Base-by-base conservation (phyloP, 2,113 vertebrate genomes). In the Oncorhynchus mykiss region DNA sequence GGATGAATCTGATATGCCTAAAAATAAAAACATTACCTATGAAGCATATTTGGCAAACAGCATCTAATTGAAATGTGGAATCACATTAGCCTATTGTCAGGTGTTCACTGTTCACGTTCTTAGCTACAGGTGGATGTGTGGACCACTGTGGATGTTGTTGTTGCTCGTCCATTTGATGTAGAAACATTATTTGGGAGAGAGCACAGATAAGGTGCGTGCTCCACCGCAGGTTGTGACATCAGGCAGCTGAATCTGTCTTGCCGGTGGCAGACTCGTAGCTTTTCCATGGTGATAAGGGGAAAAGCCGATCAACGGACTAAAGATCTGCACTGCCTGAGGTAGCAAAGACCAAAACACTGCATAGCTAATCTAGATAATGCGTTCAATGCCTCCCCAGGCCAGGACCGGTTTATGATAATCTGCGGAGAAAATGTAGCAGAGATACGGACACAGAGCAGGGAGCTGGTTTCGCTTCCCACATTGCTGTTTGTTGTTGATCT, bases 281-380 rank as follows among this genome's bases (percentile, higher is more conserved):
- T 68, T 68, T 68, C 24, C 67, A 20, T 34, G 14, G 16, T 34
- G 29, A 39, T 68, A 39, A 39, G 31, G 31, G n/a, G 67, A 68
- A 45, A 68, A 68, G 67, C 67, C 31, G 67, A 68, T 68, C 67
- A 68, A 68, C 31, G 4, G 31, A 39, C 27, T 20, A 12, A 34
- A n/a, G 18, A 31, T 68, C 7, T 20, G 29, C 31, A 68, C 18
- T 11, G 67, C 24, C 59, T 16, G 5, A 68, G 29, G 13, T 34
- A 29, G 67, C 31, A 68, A 68, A 68, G 31, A 18, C 27, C 67
- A n/a, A n/a, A 68, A 68, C 29, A 68, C 12, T 51, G 72, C 71
- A 14, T 22, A 5, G 54, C 31, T 74, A 74, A 74, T 78, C 71
- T 74, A 60, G 71, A 73, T 73, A 67, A 73, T 54, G 27, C 27